These are phyloP conservation scores for Nemapogon koenigi DNA, from an alignment of 2,888 invertebrate species.

Conservation along the genomic window DNA sequence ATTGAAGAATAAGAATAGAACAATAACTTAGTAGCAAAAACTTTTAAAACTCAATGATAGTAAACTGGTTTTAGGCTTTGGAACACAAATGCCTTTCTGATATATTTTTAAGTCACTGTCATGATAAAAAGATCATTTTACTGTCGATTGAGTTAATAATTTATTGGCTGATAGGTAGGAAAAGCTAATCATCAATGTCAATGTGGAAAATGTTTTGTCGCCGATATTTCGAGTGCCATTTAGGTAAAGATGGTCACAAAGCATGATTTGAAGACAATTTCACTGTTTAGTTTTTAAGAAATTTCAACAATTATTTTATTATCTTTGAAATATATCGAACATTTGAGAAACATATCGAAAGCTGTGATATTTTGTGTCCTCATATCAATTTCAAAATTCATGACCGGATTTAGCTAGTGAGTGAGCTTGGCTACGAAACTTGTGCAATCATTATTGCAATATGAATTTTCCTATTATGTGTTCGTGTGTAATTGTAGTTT, in stretches of 20 bases:
- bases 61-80: neutral
- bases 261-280: constrained; percentile 34
- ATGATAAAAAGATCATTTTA: constrained; percentile 22
- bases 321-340: no score
- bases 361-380: constrained; percentile 39
- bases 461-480: constrained; percentile 38
- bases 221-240: constrained; percentile 54
- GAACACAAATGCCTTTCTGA: neutral
- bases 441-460: constrained; percentile 34
- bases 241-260: constrained; percentile 57
- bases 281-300: constrained; percentile 10
- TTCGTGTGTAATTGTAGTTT: constrained; percentile 28
- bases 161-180: constrained; percentile 9
- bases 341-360: constrained; percentile 7
- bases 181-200: constrained; percentile 4
- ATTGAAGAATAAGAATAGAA: constrained; percentile 68
- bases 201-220: constrained; percentile 47
- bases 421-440: constrained; percentile 10
- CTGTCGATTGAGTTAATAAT: constrained; percentile 8
- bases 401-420: no score
- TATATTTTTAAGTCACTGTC: neutral
- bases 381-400: neutral
- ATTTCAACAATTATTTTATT: neutral
- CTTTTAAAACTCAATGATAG: no score
- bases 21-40: no score